phyloP scores from a whole-genome alignment of 1,140 invertebrate genomes.

The Scaptomyza graminum region DNA sequence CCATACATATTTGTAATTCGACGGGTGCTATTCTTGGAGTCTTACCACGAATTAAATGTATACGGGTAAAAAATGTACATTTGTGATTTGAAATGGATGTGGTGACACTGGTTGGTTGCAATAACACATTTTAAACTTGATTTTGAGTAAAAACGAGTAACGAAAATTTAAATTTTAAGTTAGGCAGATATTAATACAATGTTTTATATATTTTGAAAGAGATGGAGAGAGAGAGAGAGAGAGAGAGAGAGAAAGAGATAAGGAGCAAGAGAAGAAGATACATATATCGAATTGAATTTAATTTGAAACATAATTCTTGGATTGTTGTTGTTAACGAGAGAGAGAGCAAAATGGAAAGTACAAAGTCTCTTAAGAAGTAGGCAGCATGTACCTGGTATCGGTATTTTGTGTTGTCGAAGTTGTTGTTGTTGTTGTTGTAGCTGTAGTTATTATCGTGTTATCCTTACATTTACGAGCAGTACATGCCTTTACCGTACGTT shows the following conservation, averaged over 20 bases:
- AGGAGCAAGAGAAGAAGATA: slow-evolving; percentile 58
- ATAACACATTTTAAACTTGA: too few species aligned
- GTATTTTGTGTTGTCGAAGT: slow-evolving; percentile 79
- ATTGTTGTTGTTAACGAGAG: slow-evolving; percentile 58
- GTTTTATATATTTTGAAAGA: too few species aligned
- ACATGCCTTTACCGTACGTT: slow-evolving; percentile 79
- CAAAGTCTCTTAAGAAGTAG: slow-evolving; percentile 44
- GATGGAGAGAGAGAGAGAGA: slow-evolving; percentile 34
- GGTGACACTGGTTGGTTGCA: slow-evolving; percentile 8
- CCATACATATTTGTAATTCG: neutral
- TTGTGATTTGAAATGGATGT: slow-evolving; percentile 8
- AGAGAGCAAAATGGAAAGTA: slow-evolving; percentile 73
- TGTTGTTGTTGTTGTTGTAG: slow-evolving; percentile 56
- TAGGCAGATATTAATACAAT: too few species aligned
- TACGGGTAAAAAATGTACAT: neutral
- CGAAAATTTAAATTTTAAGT: too few species aligned
- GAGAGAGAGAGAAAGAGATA: slow-evolving; percentile 57
- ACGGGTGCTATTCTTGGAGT: neutral
- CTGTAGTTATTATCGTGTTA: slow-evolving; percentile 78
- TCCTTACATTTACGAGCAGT: slow-evolving; percentile 75
- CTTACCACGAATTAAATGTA: neutral
- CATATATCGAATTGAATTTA: slow-evolving; percentile 57
- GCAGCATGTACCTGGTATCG: slow-evolving; percentile 74
- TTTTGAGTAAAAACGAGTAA: too few species aligned
- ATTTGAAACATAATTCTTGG: slow-evolving; percentile 31